Conservation (phyloP, 1,140 invertebrate genomes). For the Glomeris maerens region DNA sequence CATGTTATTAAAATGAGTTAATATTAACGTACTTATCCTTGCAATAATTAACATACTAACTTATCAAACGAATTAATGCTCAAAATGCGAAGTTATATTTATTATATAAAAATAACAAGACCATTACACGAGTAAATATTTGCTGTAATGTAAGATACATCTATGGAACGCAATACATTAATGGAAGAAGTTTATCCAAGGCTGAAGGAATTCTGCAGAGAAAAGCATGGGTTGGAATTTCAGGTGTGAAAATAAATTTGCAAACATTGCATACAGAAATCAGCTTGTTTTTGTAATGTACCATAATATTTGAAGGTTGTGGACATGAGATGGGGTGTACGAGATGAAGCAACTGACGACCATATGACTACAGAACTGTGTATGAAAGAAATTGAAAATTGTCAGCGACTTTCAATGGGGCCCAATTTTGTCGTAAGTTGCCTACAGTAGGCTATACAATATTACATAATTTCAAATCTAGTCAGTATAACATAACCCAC, state of each 20-base stretch:
- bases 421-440: conserved; percentile 82
- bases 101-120: too few species aligned
- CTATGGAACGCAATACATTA: conserved; percentile 89
- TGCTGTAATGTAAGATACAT: conserved; percentile 58
- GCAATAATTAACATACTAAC: too few species aligned
- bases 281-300: conserved; percentile 8
- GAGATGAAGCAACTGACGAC: conserved; percentile 93
- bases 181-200: conserved; percentile 98
- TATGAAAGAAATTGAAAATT: conserved; percentile 96
- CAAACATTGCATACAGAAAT: conserved; percentile 5
- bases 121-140: too few species aligned
- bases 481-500: too few species aligned
- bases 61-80: too few species aligned
- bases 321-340: conserved; percentile 90
- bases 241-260: conserved; percentile 50
- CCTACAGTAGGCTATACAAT: too few species aligned
- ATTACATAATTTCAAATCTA: too few species aligned
- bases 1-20: too few species aligned
- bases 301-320: conserved; percentile 54
- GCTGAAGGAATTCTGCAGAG: conserved; percentile 91
- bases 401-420: conserved; percentile 90
- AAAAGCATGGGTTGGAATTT: conserved; percentile 96
- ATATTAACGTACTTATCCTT: too few species aligned
- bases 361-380: conserved; percentile 97
- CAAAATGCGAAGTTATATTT: too few species aligned